Evolutionary conservation across 2,888 invertebrate species (phyloP).

Genomic region (Sesia bembeciformis): DNA sequence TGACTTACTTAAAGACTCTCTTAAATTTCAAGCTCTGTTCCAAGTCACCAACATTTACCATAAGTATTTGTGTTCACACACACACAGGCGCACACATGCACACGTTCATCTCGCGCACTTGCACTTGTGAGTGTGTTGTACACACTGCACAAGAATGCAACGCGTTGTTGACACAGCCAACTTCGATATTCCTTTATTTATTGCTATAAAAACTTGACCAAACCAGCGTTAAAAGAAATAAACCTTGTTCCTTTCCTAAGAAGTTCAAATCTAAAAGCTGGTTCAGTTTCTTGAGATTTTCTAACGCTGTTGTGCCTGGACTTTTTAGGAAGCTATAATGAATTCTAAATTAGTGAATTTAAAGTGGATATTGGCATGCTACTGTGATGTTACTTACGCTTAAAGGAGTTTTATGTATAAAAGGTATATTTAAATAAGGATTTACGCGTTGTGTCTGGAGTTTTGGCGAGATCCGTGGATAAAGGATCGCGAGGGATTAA

Average conservation of each 20-base stretch:
- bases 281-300: no score
- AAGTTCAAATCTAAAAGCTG: no score
- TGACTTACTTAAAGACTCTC: neutral
- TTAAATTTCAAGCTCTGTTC: conserved; percentile 1
- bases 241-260: conserved; percentile 23
- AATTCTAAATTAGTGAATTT: conserved; percentile 15
- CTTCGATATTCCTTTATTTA: conserved; percentile 75
- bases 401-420: conserved; percentile 17
- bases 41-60: conserved; percentile 63
- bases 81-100: conserved; percentile 39
- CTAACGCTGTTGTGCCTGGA: no score
- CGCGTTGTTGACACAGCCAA: conserved; percentile 73
- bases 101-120: conserved; percentile 10
- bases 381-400: conserved; percentile 18
- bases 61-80: conserved; percentile 64
- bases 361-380: conserved; percentile 21
- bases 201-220: conserved; percentile 61
- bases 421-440: conserved; percentile 72
- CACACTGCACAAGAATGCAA: conserved; percentile 71
- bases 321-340: conserved; percentile 13
- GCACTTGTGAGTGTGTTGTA: conserved; percentile 38
- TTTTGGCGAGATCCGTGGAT: conserved; percentile 70
- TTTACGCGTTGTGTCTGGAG: conserved; percentile 71
- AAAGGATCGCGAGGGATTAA: conserved; percentile 51
- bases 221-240: neutral